A percentile compares a stretch with the other conserved stretches of the same genome.
Evolutionary conservation across 2,797 vertebrate genomes (phyloP).

Genomic region (Karalla daura): DNA sequence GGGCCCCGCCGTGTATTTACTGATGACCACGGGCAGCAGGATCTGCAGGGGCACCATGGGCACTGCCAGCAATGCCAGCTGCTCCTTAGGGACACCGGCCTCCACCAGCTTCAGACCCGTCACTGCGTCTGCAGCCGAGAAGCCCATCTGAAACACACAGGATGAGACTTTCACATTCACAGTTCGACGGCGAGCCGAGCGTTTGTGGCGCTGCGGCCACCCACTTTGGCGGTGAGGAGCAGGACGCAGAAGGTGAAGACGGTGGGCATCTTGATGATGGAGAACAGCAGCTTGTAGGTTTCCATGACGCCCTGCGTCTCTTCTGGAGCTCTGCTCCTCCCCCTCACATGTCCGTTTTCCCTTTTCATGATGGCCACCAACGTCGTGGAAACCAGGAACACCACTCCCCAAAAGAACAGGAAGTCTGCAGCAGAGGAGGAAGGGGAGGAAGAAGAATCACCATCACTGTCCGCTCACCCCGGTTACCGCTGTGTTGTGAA

Average conservation of each 20-base stretch:
- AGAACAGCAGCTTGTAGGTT: slow-evolving; percentile 92
- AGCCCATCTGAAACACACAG: slow-evolving; percentile 89
- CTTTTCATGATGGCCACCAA: slow-evolving; percentile 94
- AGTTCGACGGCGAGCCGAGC: neutral
- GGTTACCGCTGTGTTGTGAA: neutral
- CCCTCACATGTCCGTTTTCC: slow-evolving; percentile 81
- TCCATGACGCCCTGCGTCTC: slow-evolving; percentile 93
- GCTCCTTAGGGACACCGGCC: slow-evolving; percentile 96
- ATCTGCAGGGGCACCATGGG: slow-evolving; percentile 99
- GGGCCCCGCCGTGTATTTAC: slow-evolving; percentile 97
- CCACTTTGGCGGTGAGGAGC: slow-evolving; percentile 96
- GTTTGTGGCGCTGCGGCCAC: neutral
- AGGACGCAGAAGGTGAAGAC: slow-evolving; percentile 93
- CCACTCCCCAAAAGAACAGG: slow-evolving; percentile 94
- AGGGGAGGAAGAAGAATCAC: neutral
- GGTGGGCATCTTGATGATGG: slow-evolving; percentile 94
- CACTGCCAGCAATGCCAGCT: slow-evolving; percentile 94
- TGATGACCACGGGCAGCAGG: slow-evolving; percentile 93
- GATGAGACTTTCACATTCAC: neutral
- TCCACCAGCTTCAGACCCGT: slow-evolving; percentile 97
- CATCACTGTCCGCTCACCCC: neutral
- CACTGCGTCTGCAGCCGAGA: slow-evolving; percentile 96
- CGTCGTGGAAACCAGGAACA: slow-evolving; percentile 95
- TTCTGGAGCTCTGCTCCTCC: slow-evolving; percentile 80
- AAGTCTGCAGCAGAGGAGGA: slow-evolving; percentile 86